Base-by-base conservation (phyloP, 2,888 invertebrate species). In the Lottia gigantea region DNA sequence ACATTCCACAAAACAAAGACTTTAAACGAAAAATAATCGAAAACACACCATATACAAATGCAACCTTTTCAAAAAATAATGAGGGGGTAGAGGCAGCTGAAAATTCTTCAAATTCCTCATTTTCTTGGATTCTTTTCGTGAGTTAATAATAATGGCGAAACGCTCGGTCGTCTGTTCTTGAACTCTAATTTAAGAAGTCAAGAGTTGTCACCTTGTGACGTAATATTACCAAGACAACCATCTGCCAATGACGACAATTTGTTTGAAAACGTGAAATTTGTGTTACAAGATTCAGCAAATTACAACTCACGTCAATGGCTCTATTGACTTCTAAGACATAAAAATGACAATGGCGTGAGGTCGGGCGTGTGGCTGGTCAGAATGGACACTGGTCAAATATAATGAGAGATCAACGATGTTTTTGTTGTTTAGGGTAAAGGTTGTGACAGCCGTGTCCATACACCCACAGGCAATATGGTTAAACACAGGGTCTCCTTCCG, bases 191-290 rank as follows among this genome's bases (percentile, higher is more conserved):
- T 23, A 55, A 55, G 55, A 55, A 55, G 55, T 55, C 55, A 55
- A 55, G 55, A 55, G 19, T 55, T 55, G 55, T 23, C 55, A 55
- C 55, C 23, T 23, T 23, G 55, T 55, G 55, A 55, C 55, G 55
- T 55, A 55, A 55, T 55, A 55, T 55, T 55, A 55, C 55, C 23
- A 11, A 23, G 55, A 55, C 55, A 55, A 55, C 55, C 55, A 55
- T 55, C 55, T 55, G 55, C 55, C 55, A 55, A 55, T 55, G 55
- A 55, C 55, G 19, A 55, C 19, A 55, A 23, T 55, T 55, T 55
- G 55, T 55, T 55, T 55, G 55, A 55, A 55, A 55, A 55, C 55
- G 55, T 55, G 55, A 23, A 55, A 55, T 55, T 55, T 55, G 55
- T 55, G 55, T 55, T 55, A 55, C 55, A 55, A 23, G 55, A 55